Conservation (phyloP, 1,140 invertebrate genomes). For the Drosophila seguyi region DNA sequence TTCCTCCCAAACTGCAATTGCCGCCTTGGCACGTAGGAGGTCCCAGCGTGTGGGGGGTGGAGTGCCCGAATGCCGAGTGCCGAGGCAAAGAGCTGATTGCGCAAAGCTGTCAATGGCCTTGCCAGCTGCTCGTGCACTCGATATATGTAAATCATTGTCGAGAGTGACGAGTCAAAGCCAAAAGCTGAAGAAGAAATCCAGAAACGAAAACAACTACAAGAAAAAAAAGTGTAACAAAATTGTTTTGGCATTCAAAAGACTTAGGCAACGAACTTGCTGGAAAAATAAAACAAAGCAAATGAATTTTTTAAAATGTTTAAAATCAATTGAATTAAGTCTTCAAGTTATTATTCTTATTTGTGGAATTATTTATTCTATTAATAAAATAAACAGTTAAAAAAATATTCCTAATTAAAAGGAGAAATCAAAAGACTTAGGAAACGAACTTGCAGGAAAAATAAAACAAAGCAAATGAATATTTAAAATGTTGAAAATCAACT, state of each 20-base stretch:
- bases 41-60: slow-evolving; percentile 10
- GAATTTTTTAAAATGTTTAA: background rate
- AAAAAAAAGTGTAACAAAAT: slow-evolving; percentile 1
- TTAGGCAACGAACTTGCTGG: background rate
- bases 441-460: no score
- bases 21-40: slow-evolving; percentile 67
- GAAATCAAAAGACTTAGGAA: no score
- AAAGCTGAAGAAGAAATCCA: slow-evolving; percentile 3
- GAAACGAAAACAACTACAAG: no score
- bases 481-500: no score
- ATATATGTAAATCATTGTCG: slow-evolving; percentile 43
- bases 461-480: no score
- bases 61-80: background rate
- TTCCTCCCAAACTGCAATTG: slow-evolving; percentile 49
- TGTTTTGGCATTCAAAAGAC: slow-evolving; percentile 1
- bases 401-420: no score
- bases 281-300: background rate
- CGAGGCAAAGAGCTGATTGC: slow-evolving; percentile 25
- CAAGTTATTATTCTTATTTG: no score
- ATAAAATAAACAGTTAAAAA: no score
- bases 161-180: slow-evolving; percentile 17
- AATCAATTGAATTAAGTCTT: background rate
- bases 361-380: no score
- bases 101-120: slow-evolving; percentile 47
- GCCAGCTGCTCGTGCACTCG: slow-evolving; percentile 29